These are phyloP conservation scores for Drosophila flavopinicola DNA, from an alignment of 2,888 invertebrate genomes.

Conservation along the genomic window DNA sequence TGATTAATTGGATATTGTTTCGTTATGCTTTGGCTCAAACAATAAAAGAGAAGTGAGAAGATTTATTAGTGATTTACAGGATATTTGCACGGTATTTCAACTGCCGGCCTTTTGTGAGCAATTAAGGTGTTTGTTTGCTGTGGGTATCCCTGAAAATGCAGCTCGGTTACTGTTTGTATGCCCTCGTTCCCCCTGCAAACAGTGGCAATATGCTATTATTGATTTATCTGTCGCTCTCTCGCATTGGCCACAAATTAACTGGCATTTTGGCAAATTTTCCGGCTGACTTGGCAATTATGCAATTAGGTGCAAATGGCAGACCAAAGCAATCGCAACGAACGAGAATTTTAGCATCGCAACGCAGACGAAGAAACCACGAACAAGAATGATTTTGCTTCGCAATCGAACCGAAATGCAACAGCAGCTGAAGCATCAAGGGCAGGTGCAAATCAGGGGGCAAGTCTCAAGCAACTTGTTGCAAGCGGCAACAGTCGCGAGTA, in stretches of 20 bases:
- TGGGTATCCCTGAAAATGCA: not conserved
- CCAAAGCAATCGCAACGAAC: constrained; percentile 11
- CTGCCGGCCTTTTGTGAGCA: not conserved
- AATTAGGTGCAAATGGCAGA: constrained; percentile 62
- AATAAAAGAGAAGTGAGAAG: too few relatives aligned
- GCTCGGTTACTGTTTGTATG: constrained; percentile 7
- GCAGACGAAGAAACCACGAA: constrained; percentile 13
- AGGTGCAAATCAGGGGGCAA: constrained; percentile 14
- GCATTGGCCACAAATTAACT: constrained; percentile 61
- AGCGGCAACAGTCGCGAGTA: constrained; percentile 27
- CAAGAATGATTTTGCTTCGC: constrained; percentile 5
- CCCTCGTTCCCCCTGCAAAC: not conserved
- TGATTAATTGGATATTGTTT: too few relatives aligned
- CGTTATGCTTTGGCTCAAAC: too few relatives aligned
- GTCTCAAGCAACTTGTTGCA: constrained; percentile 70
- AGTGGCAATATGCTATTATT: constrained; percentile 24
- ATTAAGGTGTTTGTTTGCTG: constrained; percentile 10
- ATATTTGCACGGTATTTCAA: not conserved
- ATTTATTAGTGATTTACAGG: not conserved
- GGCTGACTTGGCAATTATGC: constrained; percentile 73
- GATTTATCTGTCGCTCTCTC: constrained; percentile 37
- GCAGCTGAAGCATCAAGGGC: not conserved
- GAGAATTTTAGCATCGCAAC: constrained; percentile 6
- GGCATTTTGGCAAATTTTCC: constrained; percentile 71
- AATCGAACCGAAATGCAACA: constrained; percentile 4